Evolutionary conservation across 2,797 vertebrate species (phyloP).

Genomic region (Hirundo rustica): DNA sequence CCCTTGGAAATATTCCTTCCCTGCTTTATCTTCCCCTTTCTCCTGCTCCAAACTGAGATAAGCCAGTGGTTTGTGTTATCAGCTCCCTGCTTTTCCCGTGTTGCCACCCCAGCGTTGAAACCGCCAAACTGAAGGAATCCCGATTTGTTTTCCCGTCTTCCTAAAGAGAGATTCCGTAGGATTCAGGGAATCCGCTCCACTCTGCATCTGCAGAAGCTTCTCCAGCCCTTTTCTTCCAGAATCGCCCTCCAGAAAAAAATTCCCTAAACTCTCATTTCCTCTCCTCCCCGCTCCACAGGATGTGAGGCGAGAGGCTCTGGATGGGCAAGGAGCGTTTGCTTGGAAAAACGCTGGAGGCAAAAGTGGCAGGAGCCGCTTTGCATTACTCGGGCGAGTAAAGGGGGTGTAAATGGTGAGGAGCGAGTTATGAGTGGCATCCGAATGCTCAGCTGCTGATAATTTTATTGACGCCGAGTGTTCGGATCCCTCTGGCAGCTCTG

Average conservation of each 20-base stretch:
- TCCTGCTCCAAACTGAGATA: background rate
- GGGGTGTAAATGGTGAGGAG: background rate
- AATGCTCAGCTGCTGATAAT: conserved; percentile 55
- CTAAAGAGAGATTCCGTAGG: background rate
- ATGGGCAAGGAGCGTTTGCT: rapidly evolving
- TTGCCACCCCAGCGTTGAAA: background rate
- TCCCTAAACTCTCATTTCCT: background rate
- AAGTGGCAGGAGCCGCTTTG: background rate
- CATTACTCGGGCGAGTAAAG: background rate
- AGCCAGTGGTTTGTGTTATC: background rate
- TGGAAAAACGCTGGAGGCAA: background rate
- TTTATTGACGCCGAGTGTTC: conserved; percentile 23
- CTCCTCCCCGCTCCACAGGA: rapidly evolving
- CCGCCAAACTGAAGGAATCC: background rate
- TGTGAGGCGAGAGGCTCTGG: background rate
- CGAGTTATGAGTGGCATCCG: conserved; percentile 9
- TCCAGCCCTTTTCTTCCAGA: background rate
- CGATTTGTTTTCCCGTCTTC: background rate
- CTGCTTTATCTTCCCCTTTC: background rate
- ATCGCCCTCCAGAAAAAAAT: background rate
- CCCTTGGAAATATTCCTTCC: background rate
- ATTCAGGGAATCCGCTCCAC: rapidly evolving
- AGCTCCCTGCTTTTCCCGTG: background rate
- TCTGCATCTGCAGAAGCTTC: background rate
- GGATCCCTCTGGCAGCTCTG: conserved; percentile 17